Percentiles rank a stretch among this genome's conserved stretches.
Evolutionary conservation across 2,797 vertebrate genomes (phyloP).

Genomic region (Antennarius maculatus): DNA sequence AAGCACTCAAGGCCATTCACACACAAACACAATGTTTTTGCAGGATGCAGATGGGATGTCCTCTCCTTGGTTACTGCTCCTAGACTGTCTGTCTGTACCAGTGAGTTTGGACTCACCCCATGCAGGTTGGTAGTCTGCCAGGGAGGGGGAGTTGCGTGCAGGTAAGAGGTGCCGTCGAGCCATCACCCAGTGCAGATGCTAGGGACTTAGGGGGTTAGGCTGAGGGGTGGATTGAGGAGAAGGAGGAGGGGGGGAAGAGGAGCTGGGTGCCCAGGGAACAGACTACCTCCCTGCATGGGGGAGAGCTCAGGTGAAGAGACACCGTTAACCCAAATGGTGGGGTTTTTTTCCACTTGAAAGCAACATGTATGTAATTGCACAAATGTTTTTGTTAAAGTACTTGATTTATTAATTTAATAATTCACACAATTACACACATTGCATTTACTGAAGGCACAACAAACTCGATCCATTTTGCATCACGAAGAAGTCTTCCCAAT

Average conservation of each 20-base stretch:
- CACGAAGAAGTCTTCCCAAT: background rate
- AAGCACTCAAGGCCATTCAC: slow-evolving; percentile 1
- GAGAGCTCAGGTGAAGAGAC: slow-evolving; percentile 85
- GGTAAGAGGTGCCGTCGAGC: slow-evolving; percentile 83
- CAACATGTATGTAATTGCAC: slow-evolving; percentile 25
- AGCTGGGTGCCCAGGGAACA: slow-evolving; percentile 72
- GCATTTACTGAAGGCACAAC: slow-evolving; percentile 52
- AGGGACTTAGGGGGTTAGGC: slow-evolving; percentile 64
- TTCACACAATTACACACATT: slow-evolving; percentile 54
- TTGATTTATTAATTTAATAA: slow-evolving; percentile 66
- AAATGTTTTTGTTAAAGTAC: slow-evolving; percentile 43
- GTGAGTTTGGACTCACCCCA: slow-evolving; percentile 83
- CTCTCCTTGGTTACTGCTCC: slow-evolving; percentile 76
- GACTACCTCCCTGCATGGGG: slow-evolving; percentile 88
- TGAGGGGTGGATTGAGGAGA: slow-evolving; percentile 36
- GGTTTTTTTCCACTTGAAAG: slow-evolving; percentile 14
- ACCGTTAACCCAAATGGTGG: slow-evolving; percentile 74
- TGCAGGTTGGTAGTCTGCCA: slow-evolving; percentile 88
- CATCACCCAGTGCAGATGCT: slow-evolving; percentile 79
- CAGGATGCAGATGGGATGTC: slow-evolving; percentile 33
- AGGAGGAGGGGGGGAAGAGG: slow-evolving; percentile 26
- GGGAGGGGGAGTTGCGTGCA: slow-evolving; percentile 81
- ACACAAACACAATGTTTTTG: slow-evolving; percentile 6
- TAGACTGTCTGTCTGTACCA: slow-evolving; percentile 56
- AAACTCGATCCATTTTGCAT: slow-evolving; percentile 19